A percentile compares a stretch with the other conserved stretches of the same genome.
Evolutionary conservation across 2,797 vertebrate genomes (phyloP).

Genomic region (Miichthys miiuy): DNA sequence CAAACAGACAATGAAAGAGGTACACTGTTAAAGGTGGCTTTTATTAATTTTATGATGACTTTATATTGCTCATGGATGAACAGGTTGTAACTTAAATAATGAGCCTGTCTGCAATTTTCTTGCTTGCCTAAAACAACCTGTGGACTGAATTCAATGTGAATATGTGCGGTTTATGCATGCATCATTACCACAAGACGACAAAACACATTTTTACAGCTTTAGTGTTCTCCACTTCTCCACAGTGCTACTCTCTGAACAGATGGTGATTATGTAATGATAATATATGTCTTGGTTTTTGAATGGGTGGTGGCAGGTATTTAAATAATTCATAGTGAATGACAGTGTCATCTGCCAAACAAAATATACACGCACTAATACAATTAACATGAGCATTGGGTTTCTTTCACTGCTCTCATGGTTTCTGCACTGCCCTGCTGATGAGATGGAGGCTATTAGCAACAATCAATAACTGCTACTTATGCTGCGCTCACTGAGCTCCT

Average conservation of each 20-base stretch:
- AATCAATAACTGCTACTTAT: constrained; percentile 46
- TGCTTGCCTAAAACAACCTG: too few species aligned
- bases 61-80: too few species aligned
- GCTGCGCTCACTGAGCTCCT: constrained; percentile 24
- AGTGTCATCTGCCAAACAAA: constrained; percentile 16
- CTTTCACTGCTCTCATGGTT: constrained; percentile 7
- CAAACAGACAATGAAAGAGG: background rate
- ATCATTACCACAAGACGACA: background rate
- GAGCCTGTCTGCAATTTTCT: too few species aligned
- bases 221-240: background rate
- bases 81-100: too few species aligned
- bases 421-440: constrained; percentile 28
- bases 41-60: too few species aligned
- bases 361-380: background rate
- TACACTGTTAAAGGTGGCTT: too few species aligned
- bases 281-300: background rate
- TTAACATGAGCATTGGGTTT: constrained; percentile 1
- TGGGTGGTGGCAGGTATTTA: background rate
- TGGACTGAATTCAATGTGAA: too few species aligned
- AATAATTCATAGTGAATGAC: background rate
- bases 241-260: background rate
- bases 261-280: background rate
- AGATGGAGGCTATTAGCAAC: constrained; percentile 45
- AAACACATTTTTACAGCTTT: background rate
- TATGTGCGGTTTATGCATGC: too few species aligned